Conservation (phyloP, 30 jellyfish, hydroid and myxozoan species). For the Hydractinia symbiolongicarpus region DNA sequence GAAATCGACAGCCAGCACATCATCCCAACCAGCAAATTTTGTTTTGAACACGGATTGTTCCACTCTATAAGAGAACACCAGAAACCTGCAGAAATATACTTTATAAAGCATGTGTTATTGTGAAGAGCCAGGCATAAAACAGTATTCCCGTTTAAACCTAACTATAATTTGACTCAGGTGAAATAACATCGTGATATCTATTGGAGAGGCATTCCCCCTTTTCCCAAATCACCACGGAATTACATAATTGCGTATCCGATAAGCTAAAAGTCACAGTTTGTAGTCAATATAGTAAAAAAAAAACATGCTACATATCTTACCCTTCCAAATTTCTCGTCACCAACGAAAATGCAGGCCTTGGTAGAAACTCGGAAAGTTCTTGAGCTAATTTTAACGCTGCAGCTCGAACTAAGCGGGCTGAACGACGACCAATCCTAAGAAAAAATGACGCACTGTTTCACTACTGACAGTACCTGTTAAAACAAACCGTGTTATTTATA, state of each 20-base stretch:
- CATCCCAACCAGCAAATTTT: slow-evolving; percentile 98
- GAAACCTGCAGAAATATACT: not conserved
- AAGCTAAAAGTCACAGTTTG: too few relatives aligned
- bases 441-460: not conserved
- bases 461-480: not conserved
- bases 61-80: slow-evolving; percentile 37
- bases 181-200: too few relatives aligned
- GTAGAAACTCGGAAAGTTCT: slow-evolving; percentile 80
- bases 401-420: slow-evolving; percentile 98
- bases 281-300: not conserved
- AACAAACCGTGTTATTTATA: not conserved
- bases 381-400: slow-evolving; percentile 97
- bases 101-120: not conserved
- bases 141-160: not conserved
- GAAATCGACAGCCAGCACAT: slow-evolving; percentile 93
- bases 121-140: not conserved
- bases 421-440: slow-evolving; percentile 95
- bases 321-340: slow-evolving; percentile 92
- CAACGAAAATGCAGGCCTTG: slow-evolving; percentile 65
- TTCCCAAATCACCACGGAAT: not conserved
- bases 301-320: slow-evolving; percentile 30
- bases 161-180: too few relatives aligned
- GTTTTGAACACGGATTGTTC: slow-evolving; percentile 89
- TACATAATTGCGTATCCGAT: too few relatives aligned
- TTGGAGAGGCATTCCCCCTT: not conserved